Conservation (phyloP, 2,888 invertebrate genomes). For the Pemphredon lugubris region DNA sequence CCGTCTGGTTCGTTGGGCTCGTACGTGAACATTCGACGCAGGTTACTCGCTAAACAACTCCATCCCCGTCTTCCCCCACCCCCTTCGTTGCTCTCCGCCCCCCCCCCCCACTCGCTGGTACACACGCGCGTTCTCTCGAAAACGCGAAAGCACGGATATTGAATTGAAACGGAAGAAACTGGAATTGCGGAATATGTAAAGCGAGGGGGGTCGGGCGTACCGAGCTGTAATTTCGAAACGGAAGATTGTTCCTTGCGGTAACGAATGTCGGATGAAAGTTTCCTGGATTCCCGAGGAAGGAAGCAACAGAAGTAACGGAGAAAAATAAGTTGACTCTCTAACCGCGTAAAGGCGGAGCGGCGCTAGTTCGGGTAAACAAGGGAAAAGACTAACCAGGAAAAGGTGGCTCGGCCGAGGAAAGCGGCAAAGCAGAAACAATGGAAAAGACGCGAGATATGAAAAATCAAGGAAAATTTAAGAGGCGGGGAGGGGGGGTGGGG, state of each 20-base stretch:
- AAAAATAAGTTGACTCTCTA: conserved; percentile 42
- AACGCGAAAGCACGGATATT: conserved; percentile 26
- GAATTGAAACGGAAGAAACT: conserved; percentile 30
- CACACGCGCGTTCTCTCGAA: no score
- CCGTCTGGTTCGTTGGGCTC: conserved; percentile 6
- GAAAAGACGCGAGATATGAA: conserved; percentile 30
- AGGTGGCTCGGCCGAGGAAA: conserved; percentile 5
- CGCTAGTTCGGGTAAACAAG: conserved; percentile 41
- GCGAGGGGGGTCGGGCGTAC: conserved; percentile 18
- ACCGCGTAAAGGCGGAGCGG: conserved; percentile 29
- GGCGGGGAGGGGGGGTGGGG: no score
- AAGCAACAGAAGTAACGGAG: conserved; percentile 27
- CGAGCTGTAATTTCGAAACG: conserved; percentile 39
- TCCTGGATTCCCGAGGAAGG: conserved; percentile 3
- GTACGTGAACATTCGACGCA: not conserved
- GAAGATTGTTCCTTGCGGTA: conserved; percentile 38
- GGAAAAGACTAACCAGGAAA: conserved; percentile 17
- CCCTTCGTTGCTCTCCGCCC: no score
- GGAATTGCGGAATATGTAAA: conserved; percentile 30
- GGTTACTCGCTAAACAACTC: conserved; percentile 14
- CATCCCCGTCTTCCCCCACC: no score
- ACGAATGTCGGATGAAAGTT: conserved; percentile 29
- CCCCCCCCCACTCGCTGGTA: no score
- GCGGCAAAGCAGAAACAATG: conserved; percentile 30
- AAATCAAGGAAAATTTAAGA: conserved; percentile 23